Conservation (phyloP, 2,797 vertebrate genomes). For the Acipenser transmontanus region DNA sequence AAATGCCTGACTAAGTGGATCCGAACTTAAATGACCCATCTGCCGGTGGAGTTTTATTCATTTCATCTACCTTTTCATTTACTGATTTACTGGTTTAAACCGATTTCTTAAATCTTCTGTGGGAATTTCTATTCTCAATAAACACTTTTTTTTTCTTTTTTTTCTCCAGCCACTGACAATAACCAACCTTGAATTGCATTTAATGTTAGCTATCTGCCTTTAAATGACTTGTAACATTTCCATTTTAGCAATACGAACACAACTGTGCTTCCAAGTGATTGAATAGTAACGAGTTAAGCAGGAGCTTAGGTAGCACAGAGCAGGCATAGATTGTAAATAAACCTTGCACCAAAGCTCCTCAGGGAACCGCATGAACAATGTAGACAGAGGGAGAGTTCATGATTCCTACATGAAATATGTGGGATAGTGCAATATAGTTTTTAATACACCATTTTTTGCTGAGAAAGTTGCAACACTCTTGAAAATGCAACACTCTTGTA, state of each 20-base stretch:
- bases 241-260: slow-evolving; percentile 6
- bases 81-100: slow-evolving; percentile 36
- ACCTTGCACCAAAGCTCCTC: too few species aligned
- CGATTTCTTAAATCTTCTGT: slow-evolving; percentile 38
- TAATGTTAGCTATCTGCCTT: slow-evolving; percentile 26
- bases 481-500: too few species aligned
- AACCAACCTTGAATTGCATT: slow-evolving; percentile 35
- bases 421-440: too few species aligned
- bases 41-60: slow-evolving; percentile 15
- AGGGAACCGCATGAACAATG: too few species aligned
- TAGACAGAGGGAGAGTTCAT: too few species aligned
- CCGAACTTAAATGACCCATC: slow-evolving; percentile 32
- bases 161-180: slow-evolving; percentile 23
- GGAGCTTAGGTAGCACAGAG: not conserved
- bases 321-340: too few species aligned
- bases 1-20: slow-evolving; percentile 20
- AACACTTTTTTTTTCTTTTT: slow-evolving; percentile 23
- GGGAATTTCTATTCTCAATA: slow-evolving; percentile 31
- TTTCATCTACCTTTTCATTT: slow-evolving; percentile 11
- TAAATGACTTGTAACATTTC: slow-evolving; percentile 31
- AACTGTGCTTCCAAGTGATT: slow-evolving; percentile 12
- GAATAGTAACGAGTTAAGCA: slow-evolving; percentile 13
- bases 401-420: too few species aligned
- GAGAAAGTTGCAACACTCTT: too few species aligned
- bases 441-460: too few species aligned